Base-by-base conservation (phyloP, 2,797 vertebrate species). In the Oophaga sylvatica region DNA sequence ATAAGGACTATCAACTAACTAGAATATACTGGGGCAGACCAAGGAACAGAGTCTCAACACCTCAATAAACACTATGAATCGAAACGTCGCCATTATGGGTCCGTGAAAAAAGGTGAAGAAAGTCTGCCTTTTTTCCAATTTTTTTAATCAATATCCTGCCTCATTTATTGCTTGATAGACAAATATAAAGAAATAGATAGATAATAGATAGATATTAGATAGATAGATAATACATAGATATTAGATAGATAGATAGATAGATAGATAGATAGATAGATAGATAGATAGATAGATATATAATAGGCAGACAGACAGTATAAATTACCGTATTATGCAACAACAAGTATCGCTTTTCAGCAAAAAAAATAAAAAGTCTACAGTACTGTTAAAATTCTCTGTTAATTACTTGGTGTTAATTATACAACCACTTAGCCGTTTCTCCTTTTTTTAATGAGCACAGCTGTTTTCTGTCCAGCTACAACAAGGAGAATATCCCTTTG, bases 391-490 rank as follows among this genome's bases (percentile, higher is more conserved):
- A 91, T 90, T 91, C 90, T 90, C 75, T 90, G 90, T 90, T 94
- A 93, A 93, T 93, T 93, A 90, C 90, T 90, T 31, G 70, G 84
- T 77, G 89, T 92, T 93, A 92, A 92, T 93, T 93, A 91, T 92
- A 89, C 86, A 91, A 92, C 90, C 88, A 71, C 91, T 92, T 92
- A 91, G 90, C 90, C 89, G 90, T 91, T 91, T 90, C 85, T 92
- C 91, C 90, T 91, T 90, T 90, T 41, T 92, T 91, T 92, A 93
- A 93, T 90, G 92, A 94, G 92, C 91, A 91, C 92, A 91, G 92
- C 92, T 94, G 92, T 92, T 94, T 92, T 90, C 91, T 92, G 92
- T 91, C 92, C 92, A 91, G 91, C 88, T 91, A 92, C 91, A 88
- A 91, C 87, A 78, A 89, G 89, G 91, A 90, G 88, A 91, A 91